Percentiles rank a stretch among this genome's conserved stretches.
Evolutionary conservation across 2,888 invertebrate species (phyloP).

Genomic region (Drosophila kuntzei): DNA sequence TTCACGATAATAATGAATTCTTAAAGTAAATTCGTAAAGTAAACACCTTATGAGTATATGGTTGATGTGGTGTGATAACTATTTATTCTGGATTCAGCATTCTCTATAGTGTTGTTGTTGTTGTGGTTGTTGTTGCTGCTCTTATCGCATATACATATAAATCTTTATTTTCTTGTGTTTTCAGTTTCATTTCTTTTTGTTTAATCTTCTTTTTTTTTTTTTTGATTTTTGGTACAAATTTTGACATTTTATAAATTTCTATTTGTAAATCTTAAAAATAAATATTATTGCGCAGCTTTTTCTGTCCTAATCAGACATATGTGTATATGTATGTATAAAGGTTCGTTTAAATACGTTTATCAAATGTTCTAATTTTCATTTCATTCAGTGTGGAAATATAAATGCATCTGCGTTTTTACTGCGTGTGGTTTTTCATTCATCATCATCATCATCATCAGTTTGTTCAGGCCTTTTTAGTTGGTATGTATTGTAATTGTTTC

Average conservation of each 20-base stretch:
- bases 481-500: constrained; percentile 47
- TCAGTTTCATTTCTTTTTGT: constrained; percentile 41
- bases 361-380: constrained; percentile 34
- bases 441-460: constrained; percentile 25
- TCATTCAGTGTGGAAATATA: constrained; percentile 72
- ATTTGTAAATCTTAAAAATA: constrained; percentile 71
- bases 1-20: not conserved
- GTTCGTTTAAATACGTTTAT: constrained; percentile 53
- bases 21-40: not conserved
- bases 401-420: constrained; percentile 71
- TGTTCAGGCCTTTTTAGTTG: constrained; percentile 59
- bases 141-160: constrained; percentile 52
- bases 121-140: constrained; percentile 22
- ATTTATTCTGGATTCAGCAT: constrained; percentile 71
- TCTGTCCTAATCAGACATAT: constrained; percentile 43
- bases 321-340: constrained; percentile 46
- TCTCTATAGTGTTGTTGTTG: constrained; percentile 54
- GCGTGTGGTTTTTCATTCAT: constrained; percentile 32
- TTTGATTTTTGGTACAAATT: constrained; percentile 62
- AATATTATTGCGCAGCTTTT: constrained; percentile 74
- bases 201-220: constrained; percentile 42
- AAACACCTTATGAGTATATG: constrained; percentile 13
- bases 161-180: constrained; percentile 52
- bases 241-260: constrained; percentile 56
- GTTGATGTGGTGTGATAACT: constrained; percentile 65